Conservation (phyloP, 2,113 vertebrate species). For the Hemibagrus wyckioides region DNA sequence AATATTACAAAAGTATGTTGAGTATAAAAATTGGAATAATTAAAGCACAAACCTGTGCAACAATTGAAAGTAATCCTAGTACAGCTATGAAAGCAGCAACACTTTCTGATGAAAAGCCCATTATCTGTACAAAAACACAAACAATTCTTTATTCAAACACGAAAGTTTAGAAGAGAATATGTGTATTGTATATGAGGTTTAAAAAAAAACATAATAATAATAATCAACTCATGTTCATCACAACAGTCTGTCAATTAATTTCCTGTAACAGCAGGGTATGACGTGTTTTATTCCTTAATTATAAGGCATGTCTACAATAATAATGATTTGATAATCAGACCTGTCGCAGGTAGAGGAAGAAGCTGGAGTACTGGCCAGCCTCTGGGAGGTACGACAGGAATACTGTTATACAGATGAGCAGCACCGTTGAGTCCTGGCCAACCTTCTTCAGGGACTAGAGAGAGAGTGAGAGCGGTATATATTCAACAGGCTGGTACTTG, state of each 20-base stretch:
- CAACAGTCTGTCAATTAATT: not conserved
- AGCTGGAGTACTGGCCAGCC: slow-evolving; percentile 89
- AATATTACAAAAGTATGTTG: not conserved
- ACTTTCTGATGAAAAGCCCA: slow-evolving; percentile 86
- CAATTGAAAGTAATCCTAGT: slow-evolving; percentile 85
- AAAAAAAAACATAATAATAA: not conserved
- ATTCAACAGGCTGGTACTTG: not conserved
- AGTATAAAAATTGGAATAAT: not conserved
- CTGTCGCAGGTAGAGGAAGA: slow-evolving; percentile 89
- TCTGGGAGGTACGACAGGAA: slow-evolving; percentile 88
- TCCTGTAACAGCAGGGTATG: not conserved
- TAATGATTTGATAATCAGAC: slow-evolving; percentile 61
- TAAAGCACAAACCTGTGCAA: slow-evolving; percentile 80
- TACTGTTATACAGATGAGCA: slow-evolving; percentile 89
- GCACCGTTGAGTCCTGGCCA: slow-evolving; percentile 85
- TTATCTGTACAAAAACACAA: slow-evolving; percentile 71
- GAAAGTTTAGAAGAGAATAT: not conserved
- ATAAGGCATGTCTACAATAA: not conserved
- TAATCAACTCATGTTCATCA: not conserved
- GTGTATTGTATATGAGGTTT: not conserved
- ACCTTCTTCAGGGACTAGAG: slow-evolving; percentile 84
- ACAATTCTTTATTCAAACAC: not conserved
- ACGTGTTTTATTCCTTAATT: not conserved
- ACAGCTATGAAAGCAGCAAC: slow-evolving; percentile 88
- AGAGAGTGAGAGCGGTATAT: not conserved